Base-by-base conservation (phyloP, 2,113 vertebrate genomes). In the Osmerus mordax region DNA sequence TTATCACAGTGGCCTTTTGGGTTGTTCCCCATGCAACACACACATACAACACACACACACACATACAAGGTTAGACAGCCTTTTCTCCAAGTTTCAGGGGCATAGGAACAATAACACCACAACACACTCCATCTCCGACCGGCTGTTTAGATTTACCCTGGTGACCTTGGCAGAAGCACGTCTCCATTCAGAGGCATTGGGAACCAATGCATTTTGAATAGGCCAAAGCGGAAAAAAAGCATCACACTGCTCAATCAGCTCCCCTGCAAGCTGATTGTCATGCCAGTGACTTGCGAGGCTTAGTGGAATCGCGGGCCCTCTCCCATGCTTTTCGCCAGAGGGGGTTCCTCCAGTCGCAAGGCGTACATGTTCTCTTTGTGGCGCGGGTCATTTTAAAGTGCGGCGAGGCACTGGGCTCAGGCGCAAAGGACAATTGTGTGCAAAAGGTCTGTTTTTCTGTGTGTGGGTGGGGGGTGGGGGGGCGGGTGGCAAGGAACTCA, bases 1-100 rank as follows among this genome's bases (percentile, higher is more conserved):
- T 91, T 86, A 90, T 83, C 81, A 75, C 75, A n/a, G 19, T 77
- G 84, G 74, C 86, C 83, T 76, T 75, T 82, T 79, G 77, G 76
- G 78, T 71, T 73, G 78, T 74, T 77, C 76, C 73, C 23, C 61
- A 67, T 52, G 56, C n/a, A 56, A 72, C 41, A 16, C 0, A 65
- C 18, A 18, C n/a, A 15, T 28, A 21, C 29, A 56, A 18, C 4
- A 71, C 58, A 59, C 54, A 59, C 54, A 69, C 28, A 70, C 68
- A 60, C 28, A 60, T 11, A 62, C 56, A 28, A n/a, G 41, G 56
- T 47, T 25, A 62, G 15, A 70, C 7, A 19, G 58, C 53, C 9
- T 25, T 16, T 1, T 13, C 7, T 53, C 6, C 13, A 32, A 41
- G 32, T n/a, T 18, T 19, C 16, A 65, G 63, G 29, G 63, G 16